These are phyloP conservation scores for Drosophila acutilabella DNA, from an alignment of 2,888 invertebrate genomes.

Conservation along the genomic window DNA sequence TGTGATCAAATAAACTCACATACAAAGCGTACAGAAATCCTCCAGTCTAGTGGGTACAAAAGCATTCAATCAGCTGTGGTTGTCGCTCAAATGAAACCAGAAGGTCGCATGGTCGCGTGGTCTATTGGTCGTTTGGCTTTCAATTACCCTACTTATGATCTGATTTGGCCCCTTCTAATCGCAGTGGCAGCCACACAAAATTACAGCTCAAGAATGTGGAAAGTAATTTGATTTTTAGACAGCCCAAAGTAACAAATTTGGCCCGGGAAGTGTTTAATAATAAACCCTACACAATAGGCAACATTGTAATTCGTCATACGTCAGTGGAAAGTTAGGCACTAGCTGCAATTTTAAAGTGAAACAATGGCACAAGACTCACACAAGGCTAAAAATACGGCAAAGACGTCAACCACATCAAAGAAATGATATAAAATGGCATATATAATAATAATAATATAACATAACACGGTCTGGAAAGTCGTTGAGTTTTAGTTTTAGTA, in stretches of 20 bases:
- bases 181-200: conserved; percentile 36
- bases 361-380: conserved; percentile 53
- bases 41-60: conserved; percentile 43
- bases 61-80: conserved; percentile 59
- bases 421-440: conserved; percentile 47
- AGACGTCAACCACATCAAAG: conserved; percentile 48
- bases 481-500: conserved; percentile 47
- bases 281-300: conserved; percentile 19
- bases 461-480: conserved; percentile 46
- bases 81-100: conserved; percentile 55
- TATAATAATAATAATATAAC: conserved; percentile 38
- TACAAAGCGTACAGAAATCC: conserved; percentile 37
- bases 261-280: conserved; percentile 18
- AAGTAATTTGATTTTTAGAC: neutral
- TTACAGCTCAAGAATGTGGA: conserved; percentile 24
- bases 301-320: conserved; percentile 53
- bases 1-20: conserved; percentile 19
- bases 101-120: conserved; percentile 51
- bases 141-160: conserved; percentile 64
- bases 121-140: conserved; percentile 45
- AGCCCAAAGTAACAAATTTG: neutral
- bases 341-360: conserved; percentile 47
- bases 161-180: conserved; percentile 59
- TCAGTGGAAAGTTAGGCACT: conserved; percentile 48
- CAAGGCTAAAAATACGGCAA: conserved; percentile 22